Conservation (phyloP, 2,113 vertebrate species). For the Lamprologus sp. region DNA sequence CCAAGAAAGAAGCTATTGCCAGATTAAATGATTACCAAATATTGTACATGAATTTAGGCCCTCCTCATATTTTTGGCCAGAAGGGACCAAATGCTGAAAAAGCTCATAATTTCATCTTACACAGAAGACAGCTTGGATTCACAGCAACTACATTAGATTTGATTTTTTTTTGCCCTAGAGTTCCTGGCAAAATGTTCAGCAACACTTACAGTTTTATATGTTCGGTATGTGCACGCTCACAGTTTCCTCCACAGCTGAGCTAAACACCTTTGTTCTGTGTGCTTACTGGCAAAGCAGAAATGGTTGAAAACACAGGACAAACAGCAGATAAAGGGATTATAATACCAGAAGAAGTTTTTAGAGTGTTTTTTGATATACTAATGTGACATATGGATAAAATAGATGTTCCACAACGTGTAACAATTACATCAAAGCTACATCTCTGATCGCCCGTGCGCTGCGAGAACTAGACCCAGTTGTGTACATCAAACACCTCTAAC, state of each 20-base stretch:
- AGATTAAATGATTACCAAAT: background rate
- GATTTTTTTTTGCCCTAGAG: background rate
- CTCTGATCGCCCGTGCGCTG: rapidly evolving
- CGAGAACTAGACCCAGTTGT: background rate
- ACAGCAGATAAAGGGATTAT: background rate
- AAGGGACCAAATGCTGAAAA: background rate
- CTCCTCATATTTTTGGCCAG: background rate
- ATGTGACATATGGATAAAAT: background rate
- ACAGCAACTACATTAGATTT: background rate
- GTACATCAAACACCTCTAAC: background rate
- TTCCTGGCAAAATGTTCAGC: background rate
- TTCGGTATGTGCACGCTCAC: background rate
- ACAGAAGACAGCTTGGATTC: background rate
- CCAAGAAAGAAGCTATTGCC: background rate
- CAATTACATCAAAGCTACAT: background rate
- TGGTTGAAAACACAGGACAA: background rate
- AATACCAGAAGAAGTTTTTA: background rate
- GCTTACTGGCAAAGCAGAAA: background rate
- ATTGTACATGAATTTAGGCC: background rate
- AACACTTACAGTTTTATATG: background rate
- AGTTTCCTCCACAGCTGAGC: background rate
- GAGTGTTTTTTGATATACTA: background rate
- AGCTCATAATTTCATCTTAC: background rate
- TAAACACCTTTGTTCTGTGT: background rate
- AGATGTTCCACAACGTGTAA: background rate